phyloP scores from a whole-genome alignment of 2,797 vertebrate genomes.

The Halcyon chelicuti region DNA sequence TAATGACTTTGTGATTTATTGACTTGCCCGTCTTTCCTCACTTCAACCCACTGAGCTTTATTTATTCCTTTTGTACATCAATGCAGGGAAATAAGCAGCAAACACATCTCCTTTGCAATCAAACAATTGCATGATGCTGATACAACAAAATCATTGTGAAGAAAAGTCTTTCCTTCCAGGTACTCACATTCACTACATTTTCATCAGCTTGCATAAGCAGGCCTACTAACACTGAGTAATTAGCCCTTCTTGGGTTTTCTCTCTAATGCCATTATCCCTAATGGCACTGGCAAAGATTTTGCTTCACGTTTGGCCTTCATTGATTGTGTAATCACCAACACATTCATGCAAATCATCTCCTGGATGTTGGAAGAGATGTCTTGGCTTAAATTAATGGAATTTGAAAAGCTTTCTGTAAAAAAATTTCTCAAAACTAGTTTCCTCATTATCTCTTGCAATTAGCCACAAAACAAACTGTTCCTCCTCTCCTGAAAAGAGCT shows the following conservation, averaged over 20 bases:
- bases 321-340: neutral
- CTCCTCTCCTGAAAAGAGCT: neutral
- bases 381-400: neutral
- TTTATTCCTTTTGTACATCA: neutral
- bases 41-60: neutral
- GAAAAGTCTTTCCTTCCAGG: neutral
- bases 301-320: neutral
- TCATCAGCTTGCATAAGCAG: neutral
- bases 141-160: neutral
- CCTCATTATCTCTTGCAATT: neutral
- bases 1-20: constrained; percentile 39
- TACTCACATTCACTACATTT: neutral
- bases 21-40: neutral
- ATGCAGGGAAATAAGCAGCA: neutral
- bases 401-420: neutral
- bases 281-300: constrained; percentile 5
- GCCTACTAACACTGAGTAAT: neutral
- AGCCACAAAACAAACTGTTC: neutral
- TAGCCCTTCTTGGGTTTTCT: neutral
- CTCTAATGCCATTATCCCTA: constrained; percentile 26
- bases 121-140: neutral
- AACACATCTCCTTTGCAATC: neutral
- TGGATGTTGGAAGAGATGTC: neutral
- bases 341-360: neutral
- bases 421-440: neutral